Evolutionary conservation across 2,888 invertebrate genomes (phyloP), one percentile per base, ranked within the genome.

Genomic region (Palloptera scutellata): DNA sequence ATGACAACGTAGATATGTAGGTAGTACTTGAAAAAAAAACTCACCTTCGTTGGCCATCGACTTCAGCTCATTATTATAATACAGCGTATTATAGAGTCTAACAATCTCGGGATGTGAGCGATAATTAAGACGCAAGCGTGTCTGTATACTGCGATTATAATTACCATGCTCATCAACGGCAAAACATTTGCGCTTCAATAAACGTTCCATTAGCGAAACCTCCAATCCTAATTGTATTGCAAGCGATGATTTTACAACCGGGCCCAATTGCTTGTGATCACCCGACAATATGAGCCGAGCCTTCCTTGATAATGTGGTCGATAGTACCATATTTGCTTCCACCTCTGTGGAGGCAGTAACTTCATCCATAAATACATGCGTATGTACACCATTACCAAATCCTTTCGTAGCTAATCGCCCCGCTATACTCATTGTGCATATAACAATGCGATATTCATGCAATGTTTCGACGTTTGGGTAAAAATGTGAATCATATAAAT

Each of bases 321-420:
- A 85, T 43, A 88, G 83, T 2, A 90, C 88, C 72, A 91, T 87
- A 60, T 89, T 78, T 12, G 88, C 84, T 80, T 92, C 91, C 0
- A 91, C 89, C 81, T 93, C 92, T 8, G 87, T 87, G 0, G 90
- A 88, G 75, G 92, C 92, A 0, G 91, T 92, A 40, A 91, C 91
- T 85, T 93, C 93, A 78, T 93, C 93, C 62, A 93, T 87, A 77
- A 93, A 91, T 9, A 91, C 85, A 78, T 92, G 91, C 0, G 88
- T 87, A 80, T 91, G 67, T 9, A 61, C 69, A 17, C 62, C 67
- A 53, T 51, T 20, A 66, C 72, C 76, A 17, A 82, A 63, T 45
- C 71, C 65, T 0, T 72, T 88, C 20, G 87, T 86, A 10, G 88
- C 72, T 20, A 81, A 69, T 52, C 73, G 73, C 0, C 82, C 89